Percentiles rank a stretch among this genome's conserved stretches.
Evolutionary conservation across 2,888 invertebrate genomes (phyloP).

Genomic region (Byasa hedistus): DNA sequence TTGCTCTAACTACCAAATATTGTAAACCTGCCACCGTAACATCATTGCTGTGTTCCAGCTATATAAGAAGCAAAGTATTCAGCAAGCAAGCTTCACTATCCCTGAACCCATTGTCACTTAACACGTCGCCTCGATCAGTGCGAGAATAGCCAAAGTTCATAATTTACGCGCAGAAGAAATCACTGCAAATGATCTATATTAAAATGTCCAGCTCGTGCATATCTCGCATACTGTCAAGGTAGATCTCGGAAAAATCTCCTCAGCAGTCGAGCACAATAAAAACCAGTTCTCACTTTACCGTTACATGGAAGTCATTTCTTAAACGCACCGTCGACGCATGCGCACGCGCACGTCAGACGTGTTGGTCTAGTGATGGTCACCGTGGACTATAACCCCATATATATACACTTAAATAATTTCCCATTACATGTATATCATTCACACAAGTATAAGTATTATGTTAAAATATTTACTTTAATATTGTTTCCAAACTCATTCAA

Average conservation of each 20-base stretch:
- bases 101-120: too few relatives aligned
- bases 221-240: conserved; percentile 34
- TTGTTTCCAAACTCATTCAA: too few relatives aligned
- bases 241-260: conserved; percentile 58
- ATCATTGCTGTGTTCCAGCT: too few relatives aligned
- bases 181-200: conserved; percentile 1
- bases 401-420: background rate
- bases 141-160: background rate
- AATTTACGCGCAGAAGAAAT: conserved; percentile 1
- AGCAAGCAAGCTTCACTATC: too few relatives aligned
- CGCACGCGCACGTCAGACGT: conserved; percentile 46
- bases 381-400: background rate
- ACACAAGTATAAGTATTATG: too few relatives aligned
- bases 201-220: conserved; percentile 11
- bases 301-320: conserved; percentile 71
- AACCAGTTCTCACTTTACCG: conserved; percentile 67
- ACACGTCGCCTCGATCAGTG: too few relatives aligned
- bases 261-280: conserved; percentile 51
- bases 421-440: too few relatives aligned
- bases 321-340: conserved; percentile 53
- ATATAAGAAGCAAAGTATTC: too few relatives aligned
- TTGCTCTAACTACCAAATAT: too few relatives aligned
- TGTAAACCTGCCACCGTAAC: too few relatives aligned
- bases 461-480: background rate
- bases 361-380: conserved; percentile 36